Conservation (phyloP, 92 coral and sea anemone species). For the Parazoanthus swiftii region DNA sequence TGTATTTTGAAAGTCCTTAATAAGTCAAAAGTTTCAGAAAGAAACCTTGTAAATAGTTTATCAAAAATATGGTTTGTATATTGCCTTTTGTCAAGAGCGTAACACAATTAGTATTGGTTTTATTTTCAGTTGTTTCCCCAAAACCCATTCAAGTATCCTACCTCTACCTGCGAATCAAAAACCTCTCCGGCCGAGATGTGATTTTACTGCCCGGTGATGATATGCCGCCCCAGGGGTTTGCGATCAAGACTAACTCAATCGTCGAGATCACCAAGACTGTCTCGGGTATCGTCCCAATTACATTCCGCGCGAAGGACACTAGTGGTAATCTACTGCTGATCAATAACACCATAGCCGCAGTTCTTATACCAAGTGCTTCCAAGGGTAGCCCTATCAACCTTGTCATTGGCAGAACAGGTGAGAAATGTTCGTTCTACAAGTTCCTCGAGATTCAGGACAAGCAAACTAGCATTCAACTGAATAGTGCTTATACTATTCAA, state of each 20-base stretch:
- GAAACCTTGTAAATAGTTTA: background rate
- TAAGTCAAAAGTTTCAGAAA: too few species aligned
- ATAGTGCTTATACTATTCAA: too few species aligned
- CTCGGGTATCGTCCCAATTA: constrained; percentile 59
- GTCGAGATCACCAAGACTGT: constrained; percentile 83
- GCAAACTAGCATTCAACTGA: too few species aligned
- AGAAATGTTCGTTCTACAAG: background rate
- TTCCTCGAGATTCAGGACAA: too few species aligned
- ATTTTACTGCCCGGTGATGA: constrained; percentile 82
- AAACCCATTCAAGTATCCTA: constrained; percentile 63
- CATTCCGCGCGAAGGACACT: constrained; percentile 60
- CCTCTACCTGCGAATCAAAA: constrained; percentile 73
- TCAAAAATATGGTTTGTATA: background rate
- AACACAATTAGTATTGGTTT: background rate
- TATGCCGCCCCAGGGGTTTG: constrained; percentile 77
- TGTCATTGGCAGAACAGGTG: constrained; percentile 74
- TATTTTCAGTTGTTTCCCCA: constrained; percentile 78
- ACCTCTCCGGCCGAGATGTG: constrained; percentile 70
- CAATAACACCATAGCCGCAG: constrained; percentile 60
- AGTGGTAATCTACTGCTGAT: constrained; percentile 62
- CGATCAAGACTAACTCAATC: constrained; percentile 62
- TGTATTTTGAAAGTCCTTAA: background rate
- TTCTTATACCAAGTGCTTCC: constrained; percentile 63
- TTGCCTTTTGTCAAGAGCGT: background rate
- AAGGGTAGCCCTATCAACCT: constrained; percentile 57